phyloP scores from a whole-genome alignment of 2,113 vertebrate species.

The Epinephelus lanceolatus region DNA sequence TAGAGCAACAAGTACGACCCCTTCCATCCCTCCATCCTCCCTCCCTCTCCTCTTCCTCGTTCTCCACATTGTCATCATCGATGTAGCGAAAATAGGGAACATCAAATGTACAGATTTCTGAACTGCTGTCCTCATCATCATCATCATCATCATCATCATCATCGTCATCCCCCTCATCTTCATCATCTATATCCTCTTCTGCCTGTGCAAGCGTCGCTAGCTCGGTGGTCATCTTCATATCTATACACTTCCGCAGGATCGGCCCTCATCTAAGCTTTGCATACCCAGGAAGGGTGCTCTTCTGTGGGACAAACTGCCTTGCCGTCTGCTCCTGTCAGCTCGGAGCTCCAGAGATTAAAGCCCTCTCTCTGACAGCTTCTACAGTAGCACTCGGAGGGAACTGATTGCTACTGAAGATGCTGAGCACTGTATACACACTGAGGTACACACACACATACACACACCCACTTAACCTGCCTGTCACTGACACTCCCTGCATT shows the following conservation, averaged over 20 bases:
- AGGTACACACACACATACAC: constrained; percentile 20
- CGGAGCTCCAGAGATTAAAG: constrained; percentile 59
- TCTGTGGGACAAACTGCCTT: constrained; percentile 71
- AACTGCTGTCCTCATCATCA: constrained; percentile 46
- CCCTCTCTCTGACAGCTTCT: constrained; percentile 71
- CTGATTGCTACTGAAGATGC: constrained; percentile 55
- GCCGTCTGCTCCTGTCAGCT: constrained; percentile 47
- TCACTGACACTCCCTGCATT: constrained; percentile 79
- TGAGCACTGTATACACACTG: constrained; percentile 44
- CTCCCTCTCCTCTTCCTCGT: constrained; percentile 31
- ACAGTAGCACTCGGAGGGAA: constrained; percentile 51
- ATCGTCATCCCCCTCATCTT: constrained; percentile 61
- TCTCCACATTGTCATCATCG: constrained; percentile 88
- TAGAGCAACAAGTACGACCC: constrained; percentile 80
- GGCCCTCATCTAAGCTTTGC: constrained; percentile 41
- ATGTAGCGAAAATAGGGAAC: constrained; percentile 96
- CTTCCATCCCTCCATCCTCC: constrained; percentile 84
- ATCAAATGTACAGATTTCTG: constrained; percentile 87
- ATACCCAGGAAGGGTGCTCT: constrained; percentile 57
- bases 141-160: constrained; percentile 55
- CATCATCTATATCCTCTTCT: constrained; percentile 79
- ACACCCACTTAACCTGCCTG: constrained; percentile 74
- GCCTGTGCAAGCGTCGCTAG: constrained; percentile 82
- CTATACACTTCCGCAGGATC: constrained; percentile 41
- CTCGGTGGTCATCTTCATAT: constrained; percentile 86